These are phyloP conservation scores for Equus przewalskii DNA, from an alignment of 2,113 vertebrate genomes.

Conservation along the genomic window DNA sequence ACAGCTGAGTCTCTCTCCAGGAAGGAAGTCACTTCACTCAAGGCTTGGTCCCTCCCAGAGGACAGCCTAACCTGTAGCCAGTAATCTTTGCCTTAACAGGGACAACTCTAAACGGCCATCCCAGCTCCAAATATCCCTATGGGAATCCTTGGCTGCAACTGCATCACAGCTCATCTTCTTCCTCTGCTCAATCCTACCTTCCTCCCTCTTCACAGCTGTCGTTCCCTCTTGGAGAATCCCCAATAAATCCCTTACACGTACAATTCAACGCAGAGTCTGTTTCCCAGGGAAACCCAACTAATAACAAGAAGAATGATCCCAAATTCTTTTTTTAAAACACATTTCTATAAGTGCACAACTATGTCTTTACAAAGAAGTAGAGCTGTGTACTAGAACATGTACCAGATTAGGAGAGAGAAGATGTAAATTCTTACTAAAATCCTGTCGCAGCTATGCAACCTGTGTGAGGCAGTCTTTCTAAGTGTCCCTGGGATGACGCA, in stretches of 20 bases:
- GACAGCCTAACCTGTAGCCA: background rate
- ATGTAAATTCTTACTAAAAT: background rate
- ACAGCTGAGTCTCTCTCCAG: background rate
- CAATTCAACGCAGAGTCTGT: background rate
- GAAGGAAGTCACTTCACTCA: background rate
- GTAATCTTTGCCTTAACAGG: background rate
- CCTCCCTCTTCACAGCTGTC: background rate
- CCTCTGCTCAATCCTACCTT: background rate
- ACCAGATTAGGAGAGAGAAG: background rate
- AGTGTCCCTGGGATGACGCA: background rate
- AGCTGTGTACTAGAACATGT: background rate
- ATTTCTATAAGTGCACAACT: background rate
- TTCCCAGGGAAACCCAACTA: background rate
- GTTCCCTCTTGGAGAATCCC: background rate
- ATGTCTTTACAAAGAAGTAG: background rate
- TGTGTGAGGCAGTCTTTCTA: background rate
- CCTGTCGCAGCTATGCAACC: background rate
- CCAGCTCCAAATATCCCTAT: background rate
- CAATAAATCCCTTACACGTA: background rate
- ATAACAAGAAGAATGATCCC: background rate
- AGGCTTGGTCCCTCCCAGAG: rapidly evolving
- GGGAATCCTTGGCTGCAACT: background rate
- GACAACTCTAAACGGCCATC: background rate
- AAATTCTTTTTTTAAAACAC: background rate
- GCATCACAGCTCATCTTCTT: background rate